These are phyloP conservation scores for Penaeus japonicus DNA, from an alignment of 1,140 invertebrate species.

Conservation along the genomic window DNA sequence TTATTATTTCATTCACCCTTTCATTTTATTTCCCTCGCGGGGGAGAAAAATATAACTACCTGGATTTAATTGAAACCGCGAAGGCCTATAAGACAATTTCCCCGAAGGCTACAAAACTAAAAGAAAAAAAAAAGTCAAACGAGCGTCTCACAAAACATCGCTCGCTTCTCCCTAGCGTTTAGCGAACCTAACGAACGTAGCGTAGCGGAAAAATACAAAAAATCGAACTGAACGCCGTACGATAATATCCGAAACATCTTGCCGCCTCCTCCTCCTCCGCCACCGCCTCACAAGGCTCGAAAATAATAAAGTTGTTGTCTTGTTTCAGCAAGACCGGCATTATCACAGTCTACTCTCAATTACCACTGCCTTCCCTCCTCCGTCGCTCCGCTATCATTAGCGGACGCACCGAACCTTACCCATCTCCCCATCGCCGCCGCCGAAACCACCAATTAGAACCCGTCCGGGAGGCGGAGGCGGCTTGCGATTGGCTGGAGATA, in stretches of 20 bases:
- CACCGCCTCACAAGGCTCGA: not conserved
- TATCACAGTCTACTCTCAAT: not conserved
- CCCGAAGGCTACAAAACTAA: not conserved
- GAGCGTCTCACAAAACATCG: not conserved
- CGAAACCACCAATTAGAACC: not conserved
- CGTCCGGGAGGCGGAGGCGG: not conserved
- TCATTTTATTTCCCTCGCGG: not conserved
- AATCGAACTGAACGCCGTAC: not conserved
- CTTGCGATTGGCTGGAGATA: not conserved
- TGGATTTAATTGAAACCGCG: not conserved
- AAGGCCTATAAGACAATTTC: constrained; percentile 1
- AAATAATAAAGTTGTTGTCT: constrained; percentile 17
- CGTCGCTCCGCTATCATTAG: not conserved
- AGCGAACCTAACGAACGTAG: not conserved
- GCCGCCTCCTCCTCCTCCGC: not conserved
- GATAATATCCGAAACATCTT: not conserved
- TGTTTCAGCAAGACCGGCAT: not conserved
- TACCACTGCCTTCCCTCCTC: not conserved
- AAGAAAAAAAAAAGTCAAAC: not conserved
- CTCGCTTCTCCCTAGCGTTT: not conserved
- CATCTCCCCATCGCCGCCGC: not conserved
- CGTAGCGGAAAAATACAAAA: not conserved
- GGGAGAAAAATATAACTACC: not conserved
- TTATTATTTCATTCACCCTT: too few species aligned
- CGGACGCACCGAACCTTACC: not conserved